Conservation (phyloP, 1,140 invertebrate genomes). For the Drosophila sechellia region DNA sequence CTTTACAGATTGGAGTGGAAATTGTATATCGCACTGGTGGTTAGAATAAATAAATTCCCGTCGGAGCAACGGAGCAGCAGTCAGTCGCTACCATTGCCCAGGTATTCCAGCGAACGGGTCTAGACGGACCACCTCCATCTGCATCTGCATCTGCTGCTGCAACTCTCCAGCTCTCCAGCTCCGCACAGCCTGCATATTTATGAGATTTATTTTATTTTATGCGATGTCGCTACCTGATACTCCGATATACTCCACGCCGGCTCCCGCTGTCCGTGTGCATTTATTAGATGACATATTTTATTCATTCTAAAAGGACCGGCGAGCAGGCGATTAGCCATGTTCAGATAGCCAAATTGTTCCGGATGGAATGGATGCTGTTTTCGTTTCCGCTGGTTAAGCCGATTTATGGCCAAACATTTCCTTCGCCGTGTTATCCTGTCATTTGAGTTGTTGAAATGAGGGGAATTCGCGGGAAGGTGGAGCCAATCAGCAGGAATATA, state of each 20-base stretch:
- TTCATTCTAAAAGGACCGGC: constrained; percentile 38
- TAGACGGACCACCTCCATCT: background rate
- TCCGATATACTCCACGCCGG: background rate
- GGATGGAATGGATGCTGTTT: constrained; percentile 17
- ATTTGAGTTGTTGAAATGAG: background rate
- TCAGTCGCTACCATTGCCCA: constrained; percentile 7
- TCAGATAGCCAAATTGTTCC: constrained; percentile 64
- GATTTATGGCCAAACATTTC: constrained; percentile 57
- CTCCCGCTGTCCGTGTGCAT: constrained; percentile 29
- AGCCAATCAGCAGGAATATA: constrained; percentile 44
- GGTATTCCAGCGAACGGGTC: constrained; percentile 21
- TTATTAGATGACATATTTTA: constrained; percentile 64
- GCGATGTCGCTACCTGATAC: constrained; percentile 74
- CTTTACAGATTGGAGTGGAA: constrained; percentile 53
- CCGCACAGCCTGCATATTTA: constrained; percentile 63
- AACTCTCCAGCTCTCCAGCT: background rate
- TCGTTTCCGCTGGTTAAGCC: constrained; percentile 45
- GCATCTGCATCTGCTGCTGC: constrained; percentile 1
- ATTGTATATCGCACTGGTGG: constrained; percentile 65
- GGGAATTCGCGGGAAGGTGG: background rate
- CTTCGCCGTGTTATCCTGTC: constrained; percentile 44
- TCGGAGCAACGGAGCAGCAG: constrained; percentile 5
- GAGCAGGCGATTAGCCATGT: constrained; percentile 45
- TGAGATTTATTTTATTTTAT: constrained; percentile 82
- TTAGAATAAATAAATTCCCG: constrained; percentile 75